Conservation (phyloP, 2,797 vertebrate genomes). For the Fistularia commersonii region DNA sequence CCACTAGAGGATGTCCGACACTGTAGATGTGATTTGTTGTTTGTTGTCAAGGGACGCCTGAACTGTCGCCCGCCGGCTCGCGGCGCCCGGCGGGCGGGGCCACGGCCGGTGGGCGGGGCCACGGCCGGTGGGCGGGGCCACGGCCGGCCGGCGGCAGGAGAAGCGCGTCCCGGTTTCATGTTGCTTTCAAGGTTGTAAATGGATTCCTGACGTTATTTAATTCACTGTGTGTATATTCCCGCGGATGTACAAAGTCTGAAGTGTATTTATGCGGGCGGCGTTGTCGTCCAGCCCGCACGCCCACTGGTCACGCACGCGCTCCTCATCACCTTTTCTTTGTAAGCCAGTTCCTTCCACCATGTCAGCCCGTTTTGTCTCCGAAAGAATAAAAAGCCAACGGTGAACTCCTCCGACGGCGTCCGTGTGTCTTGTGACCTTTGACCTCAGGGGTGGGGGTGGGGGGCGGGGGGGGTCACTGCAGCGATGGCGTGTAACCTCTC, state of each 20-base stretch:
- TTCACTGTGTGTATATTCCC: conserved; percentile 49
- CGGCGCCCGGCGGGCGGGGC: too few relatives aligned
- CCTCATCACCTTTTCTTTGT: conserved; percentile 45
- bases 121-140: too few relatives aligned
- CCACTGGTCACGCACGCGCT: conserved; percentile 41
- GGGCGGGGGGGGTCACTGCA: too few relatives aligned
- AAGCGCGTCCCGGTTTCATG: too few relatives aligned
- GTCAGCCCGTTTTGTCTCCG: conserved; percentile 57
- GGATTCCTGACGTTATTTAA: conserved; percentile 51
- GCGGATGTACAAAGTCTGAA: conserved; percentile 58
- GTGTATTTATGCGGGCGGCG: conserved; percentile 65
- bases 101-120: too few relatives aligned
- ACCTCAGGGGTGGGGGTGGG: too few relatives aligned
- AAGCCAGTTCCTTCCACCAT: conserved; percentile 49
- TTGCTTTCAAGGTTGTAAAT: conserved; percentile 56
- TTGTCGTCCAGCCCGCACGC: conserved; percentile 52
- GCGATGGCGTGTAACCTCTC: too few relatives aligned
- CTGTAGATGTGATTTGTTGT: conserved; percentile 36
- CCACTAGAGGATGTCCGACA: conserved; percentile 28
- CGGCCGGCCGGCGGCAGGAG: too few relatives aligned
- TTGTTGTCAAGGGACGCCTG: conserved; percentile 20
- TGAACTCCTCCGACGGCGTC: conserved; percentile 12
- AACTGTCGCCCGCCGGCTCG: too few relatives aligned
- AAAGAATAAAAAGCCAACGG: conserved; percentile 63
- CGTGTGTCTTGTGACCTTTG: background rate